These are phyloP conservation scores for Chamaetylas fuelleborni DNA, from an alignment of 2,113 vertebrate genomes.

Conservation along the genomic window DNA sequence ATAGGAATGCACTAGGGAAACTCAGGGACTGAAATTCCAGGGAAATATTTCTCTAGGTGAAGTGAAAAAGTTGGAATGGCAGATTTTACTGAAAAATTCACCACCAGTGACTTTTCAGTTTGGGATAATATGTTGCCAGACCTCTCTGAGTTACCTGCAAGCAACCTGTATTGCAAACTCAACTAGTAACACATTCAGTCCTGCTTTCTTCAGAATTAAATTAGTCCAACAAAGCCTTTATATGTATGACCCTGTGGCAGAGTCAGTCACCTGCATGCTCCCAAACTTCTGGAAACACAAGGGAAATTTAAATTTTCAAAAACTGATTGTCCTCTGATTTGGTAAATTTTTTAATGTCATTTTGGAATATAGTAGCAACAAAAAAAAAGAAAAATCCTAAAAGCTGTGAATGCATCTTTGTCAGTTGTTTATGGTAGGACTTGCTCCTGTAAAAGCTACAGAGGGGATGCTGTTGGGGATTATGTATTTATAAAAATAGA, in stretches of 20 bases:
- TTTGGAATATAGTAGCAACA: background rate
- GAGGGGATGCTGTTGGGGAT: background rate
- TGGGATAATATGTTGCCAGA: background rate
- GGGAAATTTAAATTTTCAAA: background rate
- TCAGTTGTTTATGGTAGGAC: background rate
- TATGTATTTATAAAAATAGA: background rate
- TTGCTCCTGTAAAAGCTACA: background rate
- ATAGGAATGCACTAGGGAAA: background rate
- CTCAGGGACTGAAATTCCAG: background rate
- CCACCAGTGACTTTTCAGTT: fast-evolving
- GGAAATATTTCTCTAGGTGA: background rate
- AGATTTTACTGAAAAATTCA: background rate
- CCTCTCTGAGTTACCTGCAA: background rate
- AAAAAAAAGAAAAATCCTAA: background rate
- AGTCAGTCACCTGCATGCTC: background rate
- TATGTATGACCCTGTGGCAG: background rate
- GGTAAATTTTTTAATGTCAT: background rate
- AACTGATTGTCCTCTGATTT: background rate
- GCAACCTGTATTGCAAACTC: background rate
- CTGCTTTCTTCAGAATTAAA: background rate
- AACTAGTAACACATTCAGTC: background rate
- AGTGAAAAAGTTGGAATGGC: background rate
- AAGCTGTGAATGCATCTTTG: background rate
- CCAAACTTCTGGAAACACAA: background rate
- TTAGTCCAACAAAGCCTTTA: background rate